Conservation (phyloP, 2,797 vertebrate genomes). For the Phyllotis vaccarum region DNA sequence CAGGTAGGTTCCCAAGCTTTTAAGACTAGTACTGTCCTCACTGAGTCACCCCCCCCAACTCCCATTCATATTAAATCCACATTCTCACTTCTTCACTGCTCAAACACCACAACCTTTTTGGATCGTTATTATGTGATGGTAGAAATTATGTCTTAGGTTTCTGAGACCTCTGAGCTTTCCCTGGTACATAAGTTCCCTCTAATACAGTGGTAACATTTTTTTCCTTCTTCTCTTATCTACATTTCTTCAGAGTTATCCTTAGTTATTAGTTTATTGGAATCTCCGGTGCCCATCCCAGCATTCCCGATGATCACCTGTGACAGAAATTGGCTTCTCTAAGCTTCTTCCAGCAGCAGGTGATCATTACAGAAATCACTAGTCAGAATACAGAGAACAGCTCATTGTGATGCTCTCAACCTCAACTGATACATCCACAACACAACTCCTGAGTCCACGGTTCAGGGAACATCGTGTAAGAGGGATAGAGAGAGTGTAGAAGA, state of each 20-base stretch:
- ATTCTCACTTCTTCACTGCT: not conserved
- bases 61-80: not conserved
- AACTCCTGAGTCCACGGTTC: not conserved
- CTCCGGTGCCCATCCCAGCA: not conserved
- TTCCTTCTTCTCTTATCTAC: not conserved
- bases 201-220: not conserved
- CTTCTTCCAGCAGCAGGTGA: not conserved
- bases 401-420: not conserved
- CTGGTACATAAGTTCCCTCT: not conserved
- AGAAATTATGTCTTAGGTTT: not conserved
- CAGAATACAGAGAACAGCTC: not conserved
- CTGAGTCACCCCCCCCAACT: not conserved
- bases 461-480: not conserved
- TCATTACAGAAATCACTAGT: not conserved
- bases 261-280: not conserved
- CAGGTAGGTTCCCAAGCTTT: not conserved
- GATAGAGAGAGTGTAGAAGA: not conserved
- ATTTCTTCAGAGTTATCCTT: not conserved
- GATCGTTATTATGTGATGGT: not conserved
- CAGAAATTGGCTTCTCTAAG: not conserved
- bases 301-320: not conserved
- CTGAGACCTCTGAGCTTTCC: not conserved
- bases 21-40: not conserved
- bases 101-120: not conserved
- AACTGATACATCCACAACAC: not conserved